Percentiles rank a stretch among this genome's conserved stretches.
These are phyloP conservation scores for Sebastes cheni DNA, from an alignment of 2,797 vertebrate genomes.

Conservation along the genomic window DNA sequence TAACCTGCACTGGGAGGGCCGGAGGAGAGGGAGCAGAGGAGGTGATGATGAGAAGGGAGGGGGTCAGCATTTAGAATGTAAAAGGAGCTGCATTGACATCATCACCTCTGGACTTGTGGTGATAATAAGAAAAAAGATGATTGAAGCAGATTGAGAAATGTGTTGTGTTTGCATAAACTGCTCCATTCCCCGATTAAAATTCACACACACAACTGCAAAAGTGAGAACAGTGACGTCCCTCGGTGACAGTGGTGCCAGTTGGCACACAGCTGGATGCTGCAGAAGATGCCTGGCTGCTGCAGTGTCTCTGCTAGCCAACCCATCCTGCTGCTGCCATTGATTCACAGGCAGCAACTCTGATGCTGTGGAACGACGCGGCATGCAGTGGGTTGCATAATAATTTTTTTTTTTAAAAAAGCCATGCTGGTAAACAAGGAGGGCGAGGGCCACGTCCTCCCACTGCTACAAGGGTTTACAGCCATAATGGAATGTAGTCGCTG, in stretches of 20 bases:
- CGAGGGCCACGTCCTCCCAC: slow-evolving; percentile 25
- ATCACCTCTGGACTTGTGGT: neutral
- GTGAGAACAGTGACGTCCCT: slow-evolving; percentile 33
- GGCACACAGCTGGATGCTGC: slow-evolving; percentile 45
- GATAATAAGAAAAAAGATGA: neutral
- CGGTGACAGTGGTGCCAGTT: slow-evolving; percentile 10
- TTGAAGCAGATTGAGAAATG: neutral
- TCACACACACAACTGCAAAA: neutral
- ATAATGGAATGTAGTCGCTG: neutral
- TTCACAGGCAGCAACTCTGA: slow-evolving; percentile 25
- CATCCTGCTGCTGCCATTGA: slow-evolving; percentile 27
- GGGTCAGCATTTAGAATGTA: neutral
- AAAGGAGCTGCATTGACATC: slow-evolving; percentile 9
- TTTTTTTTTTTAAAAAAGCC: neutral
- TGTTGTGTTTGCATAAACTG: neutral
- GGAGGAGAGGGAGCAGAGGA: neutral
- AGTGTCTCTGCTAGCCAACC: slow-evolving; percentile 37
- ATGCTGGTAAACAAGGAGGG: slow-evolving; percentile 51
- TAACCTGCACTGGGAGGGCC: neutral
- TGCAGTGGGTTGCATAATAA: slow-evolving; percentile 38
- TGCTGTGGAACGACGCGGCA: slow-evolving; percentile 13
- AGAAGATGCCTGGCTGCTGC: slow-evolving; percentile 58
- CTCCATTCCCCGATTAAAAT: neutral
- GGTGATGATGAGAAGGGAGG: neutral
- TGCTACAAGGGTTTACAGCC: slow-evolving; percentile 2